A percentile compares a stretch with the other conserved stretches of the same genome.
These are phyloP conservation scores for Sarcophaga carnaria DNA, from an alignment of 2,888 invertebrate genomes.

Conservation along the genomic window DNA sequence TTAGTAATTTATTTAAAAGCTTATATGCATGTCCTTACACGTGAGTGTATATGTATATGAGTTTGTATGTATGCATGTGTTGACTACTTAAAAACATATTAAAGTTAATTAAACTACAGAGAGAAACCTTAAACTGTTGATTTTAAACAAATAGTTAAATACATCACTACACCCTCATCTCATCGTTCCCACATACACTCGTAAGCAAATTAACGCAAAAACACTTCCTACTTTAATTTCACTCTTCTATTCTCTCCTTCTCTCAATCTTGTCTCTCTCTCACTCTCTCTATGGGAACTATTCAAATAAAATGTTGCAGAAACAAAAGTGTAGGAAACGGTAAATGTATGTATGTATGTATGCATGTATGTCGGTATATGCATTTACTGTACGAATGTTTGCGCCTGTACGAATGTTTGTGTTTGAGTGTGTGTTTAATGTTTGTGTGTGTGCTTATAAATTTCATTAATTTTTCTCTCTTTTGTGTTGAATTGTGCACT, in stretches of 20 bases:
- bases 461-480: conserved; percentile 21
- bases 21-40: too few species aligned
- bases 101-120: conserved; percentile 65
- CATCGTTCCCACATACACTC: not conserved
- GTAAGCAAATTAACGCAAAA: not conserved
- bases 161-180: not conserved
- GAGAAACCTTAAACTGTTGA: conserved; percentile 54
- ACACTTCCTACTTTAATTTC: conserved; percentile 1
- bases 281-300: conserved; percentile 1
- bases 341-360: not conserved
- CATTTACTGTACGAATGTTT: not conserved
- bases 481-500: not conserved
- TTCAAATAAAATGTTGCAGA: conserved; percentile 19
- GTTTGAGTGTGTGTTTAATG: not conserved
- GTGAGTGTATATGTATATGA: too few species aligned
- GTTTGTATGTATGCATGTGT: not conserved
- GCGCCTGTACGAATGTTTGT: not conserved
- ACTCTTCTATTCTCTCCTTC: not conserved
- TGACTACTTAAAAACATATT: conserved; percentile 59
- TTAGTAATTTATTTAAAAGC: not conserved
- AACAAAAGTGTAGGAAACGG: not conserved
- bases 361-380: not conserved
- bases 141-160: conserved; percentile 33
- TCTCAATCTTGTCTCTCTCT: not conserved
- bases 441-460: not conserved